Base-by-base conservation (phyloP, 2,888 invertebrate species). In the Idaea dimidiata region DNA sequence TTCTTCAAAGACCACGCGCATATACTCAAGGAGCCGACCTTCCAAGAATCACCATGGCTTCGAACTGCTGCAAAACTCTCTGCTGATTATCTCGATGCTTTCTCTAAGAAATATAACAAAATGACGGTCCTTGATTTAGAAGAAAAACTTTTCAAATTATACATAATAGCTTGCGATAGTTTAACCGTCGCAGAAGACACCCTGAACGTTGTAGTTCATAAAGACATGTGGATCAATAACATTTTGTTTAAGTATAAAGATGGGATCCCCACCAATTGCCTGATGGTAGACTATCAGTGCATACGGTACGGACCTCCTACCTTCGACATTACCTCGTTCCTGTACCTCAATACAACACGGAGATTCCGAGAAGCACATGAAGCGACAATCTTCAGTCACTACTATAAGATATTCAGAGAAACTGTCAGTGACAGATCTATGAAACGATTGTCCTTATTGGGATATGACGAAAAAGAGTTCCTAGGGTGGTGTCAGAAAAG, bases 191-290 rank as follows among this genome's bases (percentile, higher is more conserved):
- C 79, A 7, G 69, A 79, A 8, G 76, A 74, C 1, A 84, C 83
- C 1, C 64, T 90, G 0, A 91, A 91, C 60, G 83, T 87, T 0
- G 64, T 89, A 4, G 66, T 87, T 2, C 91, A 91, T 61, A 89
- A 83, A 59, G 91, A 91, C 60, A 62, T 91, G 31, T 91, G 91
- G 91, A 72, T 76, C 0, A 89, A 89, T 61, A 91, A 91, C 62
- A 82, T 91, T 1, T 79, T 91, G 79, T 91, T 87, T 59, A 82
- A 80, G 62, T 86, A 89, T 60, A 74, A 80, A 0, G 70, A 75
- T 7, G 77, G 74, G 0, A 68, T 65, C 0, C 89, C 88, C 0
- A 71, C 58, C 0, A 82, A 81, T 53, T 83, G 86, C 0, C 32
- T 91, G 1, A 65, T 91, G 0, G 73, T 91, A 1, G 91, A 91